Evolutionary conservation across 2,888 invertebrate genomes (phyloP), one percentile per base, ranked within the genome.

Genomic region (Dioctria rufipes): DNA sequence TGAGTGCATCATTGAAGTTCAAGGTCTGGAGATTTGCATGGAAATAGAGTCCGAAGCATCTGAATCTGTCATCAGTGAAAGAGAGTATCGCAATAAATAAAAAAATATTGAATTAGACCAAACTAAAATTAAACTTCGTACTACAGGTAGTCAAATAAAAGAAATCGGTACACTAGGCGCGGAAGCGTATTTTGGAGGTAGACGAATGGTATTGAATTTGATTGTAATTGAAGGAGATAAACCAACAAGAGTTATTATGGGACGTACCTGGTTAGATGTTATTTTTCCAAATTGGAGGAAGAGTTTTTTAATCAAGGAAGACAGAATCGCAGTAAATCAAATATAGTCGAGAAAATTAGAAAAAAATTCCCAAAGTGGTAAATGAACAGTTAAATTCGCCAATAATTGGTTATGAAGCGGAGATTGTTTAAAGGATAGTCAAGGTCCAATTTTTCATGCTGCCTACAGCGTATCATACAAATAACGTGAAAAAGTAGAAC

Each of bases 401-500:
- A 9, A 79, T 81, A 51, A 43, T 8, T 3, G 78, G 43, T 9
- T 81, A 78, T 42, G 39, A 69, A 9, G 73, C 78, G 5, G 81
- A 79, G 54, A 79, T 79, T 0, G 66, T 79, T 51, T 66, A 49
- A 58, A 3, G 11, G 58, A 58, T 58, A 58, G 11, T 58, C 42
- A 61, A 54, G 65, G 58, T 5, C 43, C 69, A 0, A 79, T 77
- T 25, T 83, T 83, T 51, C 81, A 83, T 39, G 84, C 71, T 80
- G 82, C 84, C 0, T 80, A 84, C 66, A 80, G 80, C 6, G 71
- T 84, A 9, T 84, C 85, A 4, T 83, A 83, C 58, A 83, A 84
- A 25, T 39, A 81, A 9, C 43, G 46, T 54, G 79, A 25, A 40
- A 82, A 65, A 77, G 83, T 63, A 46, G 82, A 78, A 69, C 78